Conservation (phyloP, 2,888 invertebrate species). For the Periphyllus acericola region DNA sequence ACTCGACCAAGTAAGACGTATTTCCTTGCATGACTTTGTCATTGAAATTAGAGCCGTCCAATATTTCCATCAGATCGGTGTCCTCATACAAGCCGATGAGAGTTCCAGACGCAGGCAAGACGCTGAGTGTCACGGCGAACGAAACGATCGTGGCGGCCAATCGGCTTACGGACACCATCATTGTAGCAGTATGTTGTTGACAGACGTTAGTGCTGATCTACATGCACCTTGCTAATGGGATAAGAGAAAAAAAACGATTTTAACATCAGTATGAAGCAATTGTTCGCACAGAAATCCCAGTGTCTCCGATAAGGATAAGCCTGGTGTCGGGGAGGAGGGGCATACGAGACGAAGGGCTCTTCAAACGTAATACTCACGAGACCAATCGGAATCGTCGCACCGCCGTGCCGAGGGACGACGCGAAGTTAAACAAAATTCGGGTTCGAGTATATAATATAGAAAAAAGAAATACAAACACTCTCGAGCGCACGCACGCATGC, state of each 20-base stretch:
- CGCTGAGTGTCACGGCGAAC: neutral
- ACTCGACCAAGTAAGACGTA: conserved; percentile 83
- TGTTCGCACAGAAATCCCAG: neutral
- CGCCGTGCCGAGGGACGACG: neutral
- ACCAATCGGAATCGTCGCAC: no score
- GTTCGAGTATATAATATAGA: no score
- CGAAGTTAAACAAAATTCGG: neutral
- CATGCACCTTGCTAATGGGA: no score
- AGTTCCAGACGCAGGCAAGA: neutral
- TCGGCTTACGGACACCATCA: neutral
- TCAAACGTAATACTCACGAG: no score
- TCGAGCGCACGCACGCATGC: neutral
- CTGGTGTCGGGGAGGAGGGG: no score
- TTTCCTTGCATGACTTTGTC: conserved; percentile 72
- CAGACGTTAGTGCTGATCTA: no score
- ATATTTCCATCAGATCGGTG: conserved; percentile 74
- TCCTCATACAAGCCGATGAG: conserved; percentile 73
- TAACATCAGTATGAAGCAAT: no score
- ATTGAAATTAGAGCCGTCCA: conserved; percentile 71
- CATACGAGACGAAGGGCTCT: no score
- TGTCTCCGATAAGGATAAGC: no score
- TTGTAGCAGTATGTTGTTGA: neutral
- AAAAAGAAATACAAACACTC: neutral
- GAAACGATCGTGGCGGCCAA: neutral
- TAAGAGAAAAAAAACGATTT: no score